Evolutionary conservation across 2,888 invertebrate genomes (phyloP).

Genomic region (Polyommatus iphigenia): DNA sequence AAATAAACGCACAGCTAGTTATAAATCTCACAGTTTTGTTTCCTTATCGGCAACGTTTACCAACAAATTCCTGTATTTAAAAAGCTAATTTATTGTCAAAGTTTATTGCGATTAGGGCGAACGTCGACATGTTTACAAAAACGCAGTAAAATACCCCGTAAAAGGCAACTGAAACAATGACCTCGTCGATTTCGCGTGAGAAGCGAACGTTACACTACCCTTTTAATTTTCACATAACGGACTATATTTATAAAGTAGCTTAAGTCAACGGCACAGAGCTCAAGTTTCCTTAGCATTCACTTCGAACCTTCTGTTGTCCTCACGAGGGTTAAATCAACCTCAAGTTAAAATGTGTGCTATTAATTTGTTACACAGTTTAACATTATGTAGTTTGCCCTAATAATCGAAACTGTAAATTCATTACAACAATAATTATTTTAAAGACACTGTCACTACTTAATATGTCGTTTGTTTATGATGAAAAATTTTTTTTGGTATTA

Average conservation of each 20-base stretch:
- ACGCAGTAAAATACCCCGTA: constrained; percentile 26
- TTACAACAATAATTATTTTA: background rate
- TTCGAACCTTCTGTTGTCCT: background rate
- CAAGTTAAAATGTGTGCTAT: background rate
- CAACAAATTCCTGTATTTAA: constrained; percentile 4
- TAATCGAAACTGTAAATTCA: background rate
- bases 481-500: too few species aligned
- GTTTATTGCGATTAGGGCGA: constrained; percentile 16
- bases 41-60: background rate
- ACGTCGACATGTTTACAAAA: constrained; percentile 32
- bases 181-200: constrained; percentile 32
- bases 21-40: constrained; percentile 20
- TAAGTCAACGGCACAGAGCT: background rate
- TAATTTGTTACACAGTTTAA: background rate
- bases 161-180: constrained; percentile 30
- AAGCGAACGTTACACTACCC: constrained; percentile 49
- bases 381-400: background rate
- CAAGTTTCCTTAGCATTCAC: background rate
- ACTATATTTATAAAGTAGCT: background rate
- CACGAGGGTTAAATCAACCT: background rate
- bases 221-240: constrained; percentile 67
- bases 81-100: constrained; percentile 16
- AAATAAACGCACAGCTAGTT: background rate
- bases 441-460: too few species aligned
- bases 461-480: too few species aligned